Evolutionary conservation across 2,113 vertebrate genomes (phyloP).

Genomic region (Istiophorus platypterus): DNA sequence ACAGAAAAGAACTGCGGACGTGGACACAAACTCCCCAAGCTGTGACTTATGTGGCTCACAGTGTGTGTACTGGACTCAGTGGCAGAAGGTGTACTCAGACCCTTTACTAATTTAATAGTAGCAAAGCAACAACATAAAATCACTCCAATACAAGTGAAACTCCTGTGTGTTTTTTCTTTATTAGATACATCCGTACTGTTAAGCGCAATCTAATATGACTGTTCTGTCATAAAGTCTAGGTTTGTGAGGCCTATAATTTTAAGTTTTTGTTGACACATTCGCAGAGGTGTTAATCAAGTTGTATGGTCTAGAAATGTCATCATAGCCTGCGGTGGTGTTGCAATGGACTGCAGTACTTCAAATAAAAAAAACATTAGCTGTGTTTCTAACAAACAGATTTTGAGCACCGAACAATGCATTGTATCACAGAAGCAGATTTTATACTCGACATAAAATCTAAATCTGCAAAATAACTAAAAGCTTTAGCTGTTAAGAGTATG

Average conservation of each 20-base stretch:
- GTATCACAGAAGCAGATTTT: no score
- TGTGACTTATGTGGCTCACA: not conserved
- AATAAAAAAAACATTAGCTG: no score
- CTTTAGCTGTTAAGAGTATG: not conserved
- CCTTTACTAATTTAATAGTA: not conserved
- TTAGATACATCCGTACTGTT: not conserved
- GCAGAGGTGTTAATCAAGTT: not conserved
- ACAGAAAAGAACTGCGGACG: slow-evolving; percentile 42
- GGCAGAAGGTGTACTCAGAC: not conserved
- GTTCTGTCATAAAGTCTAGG: not conserved
- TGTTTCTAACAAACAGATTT: not conserved
- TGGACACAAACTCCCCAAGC: slow-evolving; percentile 40
- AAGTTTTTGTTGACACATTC: not conserved
- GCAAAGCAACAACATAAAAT: not conserved
- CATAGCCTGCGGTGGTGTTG: not conserved
- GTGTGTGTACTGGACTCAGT: not conserved
- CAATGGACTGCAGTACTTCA: not conserved
- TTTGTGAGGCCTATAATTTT: not conserved
- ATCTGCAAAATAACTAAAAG: no score
- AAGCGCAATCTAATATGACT: not conserved
- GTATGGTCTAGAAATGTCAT: not conserved
- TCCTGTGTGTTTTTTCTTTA: not conserved
- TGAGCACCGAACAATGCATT: not conserved
- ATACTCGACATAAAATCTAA: no score
- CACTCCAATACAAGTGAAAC: not conserved